These are phyloP conservation scores for Athalia rosae DNA, from an alignment of 2,888 invertebrate genomes.

Conservation along the genomic window DNA sequence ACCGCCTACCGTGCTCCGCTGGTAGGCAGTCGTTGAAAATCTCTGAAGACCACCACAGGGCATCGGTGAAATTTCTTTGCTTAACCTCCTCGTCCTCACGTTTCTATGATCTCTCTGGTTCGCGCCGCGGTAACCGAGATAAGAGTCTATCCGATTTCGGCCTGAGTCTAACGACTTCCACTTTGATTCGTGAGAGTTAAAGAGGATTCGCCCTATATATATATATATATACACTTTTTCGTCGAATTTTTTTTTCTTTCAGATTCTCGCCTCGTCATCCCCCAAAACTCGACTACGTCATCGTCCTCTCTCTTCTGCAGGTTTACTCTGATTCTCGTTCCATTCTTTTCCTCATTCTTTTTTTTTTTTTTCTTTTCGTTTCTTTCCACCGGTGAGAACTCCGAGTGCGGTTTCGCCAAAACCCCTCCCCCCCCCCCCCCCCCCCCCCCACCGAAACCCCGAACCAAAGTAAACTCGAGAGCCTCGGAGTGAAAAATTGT, in stretches of 20 bases:
- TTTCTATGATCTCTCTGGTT: slow-evolving; percentile 23
- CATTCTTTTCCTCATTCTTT: slow-evolving; percentile 10
- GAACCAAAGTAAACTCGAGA: slow-evolving; percentile 39
- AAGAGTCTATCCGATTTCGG: background rate
- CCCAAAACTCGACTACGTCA: slow-evolving; percentile 50
- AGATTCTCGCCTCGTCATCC: slow-evolving; percentile 23
- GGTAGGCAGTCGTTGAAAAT: too few relatives aligned
- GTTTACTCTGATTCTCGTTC: background rate
- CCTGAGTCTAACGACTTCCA: slow-evolving; percentile 10
- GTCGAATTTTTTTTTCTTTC: background rate
- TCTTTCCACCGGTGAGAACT: slow-evolving; percentile 42
- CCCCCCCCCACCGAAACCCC: slow-evolving; percentile 42
- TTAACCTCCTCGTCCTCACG: slow-evolving; percentile 45
- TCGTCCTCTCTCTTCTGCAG: slow-evolving; percentile 41
- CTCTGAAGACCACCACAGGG: too few relatives aligned
- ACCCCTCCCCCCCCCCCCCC: too few relatives aligned
- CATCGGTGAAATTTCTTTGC: slow-evolving; percentile 24
- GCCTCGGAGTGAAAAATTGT: slow-evolving; percentile 44
- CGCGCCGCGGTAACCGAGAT: background rate
- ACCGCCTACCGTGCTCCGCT: background rate
- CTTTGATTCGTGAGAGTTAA: background rate
- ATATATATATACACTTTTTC: too few relatives aligned
- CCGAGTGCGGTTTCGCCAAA: slow-evolving; percentile 23
- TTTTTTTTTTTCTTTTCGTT: too few relatives aligned
- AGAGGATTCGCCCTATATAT: slow-evolving; percentile 2